A percentile compares a stretch with the other conserved stretches of the same genome.
Conservation (phyloP, 2,797 vertebrate species). For the Sebastes itinus region DNA sequence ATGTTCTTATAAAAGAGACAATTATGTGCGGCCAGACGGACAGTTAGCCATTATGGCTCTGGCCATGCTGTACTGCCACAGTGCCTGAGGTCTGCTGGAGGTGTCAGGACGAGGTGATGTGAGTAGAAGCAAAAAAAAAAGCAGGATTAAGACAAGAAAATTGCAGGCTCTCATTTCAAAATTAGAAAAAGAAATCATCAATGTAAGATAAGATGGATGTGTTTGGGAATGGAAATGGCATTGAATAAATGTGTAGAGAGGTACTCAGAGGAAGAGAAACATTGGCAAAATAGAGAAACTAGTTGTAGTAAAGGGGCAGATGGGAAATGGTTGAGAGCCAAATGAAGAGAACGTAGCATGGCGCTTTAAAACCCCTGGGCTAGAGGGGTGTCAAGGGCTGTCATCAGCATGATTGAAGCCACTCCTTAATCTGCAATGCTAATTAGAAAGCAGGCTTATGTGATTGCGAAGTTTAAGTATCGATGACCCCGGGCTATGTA, state of each 20-base stretch:
- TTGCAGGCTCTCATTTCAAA: not conserved
- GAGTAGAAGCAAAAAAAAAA: not conserved
- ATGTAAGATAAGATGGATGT: not conserved
- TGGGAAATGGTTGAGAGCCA: slow-evolving; percentile 38
- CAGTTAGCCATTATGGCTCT: slow-evolving; percentile 58
- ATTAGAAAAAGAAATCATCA: too few relatives aligned
- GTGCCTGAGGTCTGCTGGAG: slow-evolving; percentile 36
- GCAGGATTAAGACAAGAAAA: not conserved
- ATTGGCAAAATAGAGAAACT: slow-evolving; percentile 4
- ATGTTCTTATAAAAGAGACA: slow-evolving; percentile 45
- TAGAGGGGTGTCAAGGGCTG: slow-evolving; percentile 64
- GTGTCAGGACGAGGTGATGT: not conserved
- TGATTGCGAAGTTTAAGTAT: slow-evolving; percentile 82
- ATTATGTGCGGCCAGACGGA: slow-evolving; percentile 49
- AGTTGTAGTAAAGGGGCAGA: slow-evolving; percentile 25
- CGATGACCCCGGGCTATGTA: slow-evolving; percentile 69
- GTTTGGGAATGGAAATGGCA: not conserved
- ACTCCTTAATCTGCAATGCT: slow-evolving; percentile 81
- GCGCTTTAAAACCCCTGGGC: slow-evolving; percentile 54
- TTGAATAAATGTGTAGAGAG: not conserved
- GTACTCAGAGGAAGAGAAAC: not conserved
- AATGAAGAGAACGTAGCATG: slow-evolving; percentile 38
- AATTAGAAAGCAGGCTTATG: slow-evolving; percentile 80
- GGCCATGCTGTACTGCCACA: slow-evolving; percentile 16
- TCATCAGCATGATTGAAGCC: slow-evolving; percentile 79